Evolutionary conservation across 2,113 vertebrate genomes (phyloP), one percentile per base, ranked within the genome.

Genomic region (Mirza zaza): DNA sequence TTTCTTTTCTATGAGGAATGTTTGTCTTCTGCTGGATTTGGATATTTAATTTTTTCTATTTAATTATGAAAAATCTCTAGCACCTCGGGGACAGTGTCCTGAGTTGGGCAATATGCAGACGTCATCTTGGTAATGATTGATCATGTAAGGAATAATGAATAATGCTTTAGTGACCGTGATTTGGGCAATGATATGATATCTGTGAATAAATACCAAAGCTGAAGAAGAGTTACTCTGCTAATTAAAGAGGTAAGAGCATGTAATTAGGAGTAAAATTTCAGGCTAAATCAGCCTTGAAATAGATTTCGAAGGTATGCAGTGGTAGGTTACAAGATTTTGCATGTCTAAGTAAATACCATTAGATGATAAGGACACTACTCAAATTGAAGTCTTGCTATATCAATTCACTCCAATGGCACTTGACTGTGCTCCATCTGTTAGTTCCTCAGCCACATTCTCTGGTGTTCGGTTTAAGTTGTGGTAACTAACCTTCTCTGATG

Each of bases 261-360:
- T 42, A 75, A 65, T 86, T 89, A 82, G 55, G 27, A 85, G 39
- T 61, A 67, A 87, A 79, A 77, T 80, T 45, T 95, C 86, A 88
- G 91, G 82, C 39, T 91, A 81, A 65, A 59, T 86, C n/a, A 93
- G 73, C 50, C 79, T 93, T 80, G 83, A 93, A 88, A 87, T 83
- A 76, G 21, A n/a, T 71, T 87, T 80, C 73, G 59, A 94, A 88
- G 82, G 39, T 84, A 32, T 48, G 59, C 25, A 39, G n/a, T 68
- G 48, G 59, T 86, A 90, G 45, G 36, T 63, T 70, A 70, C 36
- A 84, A 82, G 73, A 61, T 70, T 92, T 90, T 34, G 18, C 48
- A 50, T 79, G 6, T 94, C 5, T 71, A 45, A 55, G 65, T 73
- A 57, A 76, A 67, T 39, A 14, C 39, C 32, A 71, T 32, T 32